Conservation (phyloP, 2,113 vertebrate species). For the Erythrolamprus reginae region DNA sequence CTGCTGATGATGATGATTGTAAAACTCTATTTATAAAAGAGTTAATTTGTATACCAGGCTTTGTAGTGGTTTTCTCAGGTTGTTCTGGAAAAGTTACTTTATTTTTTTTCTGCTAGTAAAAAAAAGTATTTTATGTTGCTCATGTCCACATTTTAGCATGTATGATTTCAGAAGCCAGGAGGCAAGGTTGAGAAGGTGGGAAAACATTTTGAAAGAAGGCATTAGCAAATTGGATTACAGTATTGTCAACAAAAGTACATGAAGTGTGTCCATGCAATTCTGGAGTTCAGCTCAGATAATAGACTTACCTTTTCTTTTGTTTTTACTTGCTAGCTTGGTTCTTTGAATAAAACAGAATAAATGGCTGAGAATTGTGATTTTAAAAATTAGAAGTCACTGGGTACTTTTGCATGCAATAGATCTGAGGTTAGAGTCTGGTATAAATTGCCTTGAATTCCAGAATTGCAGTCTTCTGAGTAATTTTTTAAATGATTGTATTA, state of each 20-base stretch:
- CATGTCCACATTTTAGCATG: neutral
- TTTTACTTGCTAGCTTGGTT: neutral
- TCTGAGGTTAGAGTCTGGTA: neutral
- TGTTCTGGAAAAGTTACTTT: neutral
- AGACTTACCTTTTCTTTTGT: neutral
- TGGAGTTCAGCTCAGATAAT: neutral
- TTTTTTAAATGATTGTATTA: neutral
- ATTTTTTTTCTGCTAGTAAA: neutral
- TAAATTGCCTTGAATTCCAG: neutral
- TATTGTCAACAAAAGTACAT: neutral
- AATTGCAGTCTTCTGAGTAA: neutral
- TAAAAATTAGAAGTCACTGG: neutral
- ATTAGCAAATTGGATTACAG: neutral
- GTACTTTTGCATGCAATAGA: neutral
- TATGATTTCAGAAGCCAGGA: neutral
- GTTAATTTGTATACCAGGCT: neutral
- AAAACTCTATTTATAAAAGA: neutral
- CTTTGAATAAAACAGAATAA: neutral
- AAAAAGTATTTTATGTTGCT: neutral
- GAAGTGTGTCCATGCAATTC: neutral
- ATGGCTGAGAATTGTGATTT: neutral
- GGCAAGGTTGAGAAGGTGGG: neutral
- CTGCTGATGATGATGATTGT: too few relatives aligned
- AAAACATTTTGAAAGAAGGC: neutral
- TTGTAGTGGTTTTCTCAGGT: neutral